Base-by-base conservation (phyloP, 2,797 vertebrate species). In the Acrossocheilus wenchowensis region DNA sequence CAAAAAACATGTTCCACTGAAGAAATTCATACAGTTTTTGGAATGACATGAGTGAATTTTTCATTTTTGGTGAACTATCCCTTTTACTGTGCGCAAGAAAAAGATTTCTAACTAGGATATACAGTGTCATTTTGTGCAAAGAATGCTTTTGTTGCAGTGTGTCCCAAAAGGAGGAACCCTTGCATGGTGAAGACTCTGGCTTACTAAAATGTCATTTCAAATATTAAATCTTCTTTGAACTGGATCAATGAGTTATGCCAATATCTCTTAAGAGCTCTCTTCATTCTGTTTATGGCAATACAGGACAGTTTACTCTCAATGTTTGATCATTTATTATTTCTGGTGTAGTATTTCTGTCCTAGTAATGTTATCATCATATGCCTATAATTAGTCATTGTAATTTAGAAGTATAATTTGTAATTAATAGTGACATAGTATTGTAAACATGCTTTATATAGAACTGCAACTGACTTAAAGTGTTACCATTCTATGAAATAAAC, bases 201-300 rank as follows among this genome's bases (percentile, higher is more conserved):
- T 78, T 4, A 15, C 21, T n/a, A n/a, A 41, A 60, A 60, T 60
- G 36, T 60, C 6, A n/a, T 78, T 57, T 15, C 3, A 78, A 15
- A 39, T 78, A 78, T 78, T 78, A 54, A 78, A 78, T 78, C 34
- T 54, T 6, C 74, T 41, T 36, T 78, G 19, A 41, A 78, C 6
- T 39, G 34, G 34, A 78, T 72, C 69, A 43, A 41, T 71, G 39
- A 11, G 19, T 71, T 23, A 23, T 23, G 69, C 5, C 36, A 41
- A 21, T 71, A 19, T 71, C 36, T 71, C 21, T 41, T 41, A 12
- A n/a, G 69, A 72, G 69, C 17, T 41, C 39, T 23, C 39, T 72
- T 72, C 5, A 43, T 72, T 72, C 36, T 43, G 39, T 5, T 72
- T 72, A 72, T 72, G 39, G 39, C 21, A 23, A 43, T 72, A 72